A percentile compares a stretch with the other conserved stretches of the same genome.
phyloP scores from a whole-genome alignment of 2,888 invertebrate species.

The Ischnura elegans region DNA sequence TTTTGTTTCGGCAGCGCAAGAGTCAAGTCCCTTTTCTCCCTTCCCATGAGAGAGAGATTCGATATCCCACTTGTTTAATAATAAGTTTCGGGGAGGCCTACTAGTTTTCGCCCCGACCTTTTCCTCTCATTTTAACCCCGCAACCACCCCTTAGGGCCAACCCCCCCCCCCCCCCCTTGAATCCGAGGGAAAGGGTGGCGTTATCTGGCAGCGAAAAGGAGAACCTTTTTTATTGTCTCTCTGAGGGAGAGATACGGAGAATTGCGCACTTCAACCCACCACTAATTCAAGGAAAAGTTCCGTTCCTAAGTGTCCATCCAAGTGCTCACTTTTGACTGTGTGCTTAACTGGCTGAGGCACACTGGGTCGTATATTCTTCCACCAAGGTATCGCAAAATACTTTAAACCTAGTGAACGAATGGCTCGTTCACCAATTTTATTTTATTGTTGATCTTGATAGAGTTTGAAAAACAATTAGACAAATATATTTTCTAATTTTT shows the following conservation, averaged over 20 bases:
- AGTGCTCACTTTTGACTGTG: background rate
- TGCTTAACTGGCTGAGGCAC: background rate
- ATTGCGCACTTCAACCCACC: background rate
- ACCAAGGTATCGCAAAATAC: background rate
- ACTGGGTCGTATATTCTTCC: background rate
- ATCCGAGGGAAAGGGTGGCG: background rate
- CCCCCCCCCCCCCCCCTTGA: background rate
- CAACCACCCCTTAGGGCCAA: background rate
- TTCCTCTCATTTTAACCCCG: background rate
- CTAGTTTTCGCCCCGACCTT: background rate
- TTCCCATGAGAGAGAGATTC: background rate
- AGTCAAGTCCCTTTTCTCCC: background rate
- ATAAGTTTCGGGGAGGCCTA: conserved; percentile 1
- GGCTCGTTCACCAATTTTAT: too few relatives aligned
- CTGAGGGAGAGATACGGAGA: background rate
- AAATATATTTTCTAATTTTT: too few relatives aligned
- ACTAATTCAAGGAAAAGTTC: background rate
- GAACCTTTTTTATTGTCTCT: background rate
- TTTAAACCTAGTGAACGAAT: too few relatives aligned
- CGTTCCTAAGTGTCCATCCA: background rate
- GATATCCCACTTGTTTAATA: conserved; percentile 32
- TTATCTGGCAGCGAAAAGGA: background rate
- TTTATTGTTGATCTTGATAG: too few relatives aligned
- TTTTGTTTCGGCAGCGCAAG: background rate
- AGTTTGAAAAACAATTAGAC: too few relatives aligned